Evolutionary conservation across 2,797 vertebrate genomes (phyloP).

Genomic region (Coilia nasus): DNA sequence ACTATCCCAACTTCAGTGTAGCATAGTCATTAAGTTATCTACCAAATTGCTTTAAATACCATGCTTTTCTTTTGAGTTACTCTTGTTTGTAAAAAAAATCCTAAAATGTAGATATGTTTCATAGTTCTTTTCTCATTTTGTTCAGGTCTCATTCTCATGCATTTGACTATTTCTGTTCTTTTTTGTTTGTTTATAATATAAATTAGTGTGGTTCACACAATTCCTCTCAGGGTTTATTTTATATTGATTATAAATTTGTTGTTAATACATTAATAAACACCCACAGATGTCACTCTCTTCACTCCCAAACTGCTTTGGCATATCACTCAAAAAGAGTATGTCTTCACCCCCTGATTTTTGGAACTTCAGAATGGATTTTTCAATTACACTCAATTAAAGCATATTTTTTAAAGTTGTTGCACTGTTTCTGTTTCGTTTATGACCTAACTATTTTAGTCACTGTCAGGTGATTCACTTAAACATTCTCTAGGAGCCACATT

Average conservation of each 20-base stretch:
- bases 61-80: neutral
- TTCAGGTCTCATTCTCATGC: conserved; percentile 12
- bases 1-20: neutral
- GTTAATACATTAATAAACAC: conserved; percentile 36
- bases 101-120: conserved; percentile 1
- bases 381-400: conserved; percentile 66
- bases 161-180: conserved; percentile 19
- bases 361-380: conserved; percentile 59
- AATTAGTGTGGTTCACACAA: conserved; percentile 47
- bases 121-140: neutral
- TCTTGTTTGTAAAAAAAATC: neutral
- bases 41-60: neutral
- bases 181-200: conserved; percentile 37
- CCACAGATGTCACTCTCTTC: conserved; percentile 37
- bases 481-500: neutral
- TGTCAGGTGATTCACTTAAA: neutral
- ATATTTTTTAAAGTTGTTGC: conserved; percentile 63
- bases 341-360: conserved; percentile 53
- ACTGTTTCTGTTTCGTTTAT: conserved; percentile 19
- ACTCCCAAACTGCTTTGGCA: conserved; percentile 55
- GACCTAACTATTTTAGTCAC: neutral
- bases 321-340: conserved; percentile 51
- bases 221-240: conserved; percentile 66
- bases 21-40: conserved; percentile 13
- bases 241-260: conserved; percentile 55